Conservation (phyloP, 2,113 vertebrate genomes). For the Isichthys henryi region DNA sequence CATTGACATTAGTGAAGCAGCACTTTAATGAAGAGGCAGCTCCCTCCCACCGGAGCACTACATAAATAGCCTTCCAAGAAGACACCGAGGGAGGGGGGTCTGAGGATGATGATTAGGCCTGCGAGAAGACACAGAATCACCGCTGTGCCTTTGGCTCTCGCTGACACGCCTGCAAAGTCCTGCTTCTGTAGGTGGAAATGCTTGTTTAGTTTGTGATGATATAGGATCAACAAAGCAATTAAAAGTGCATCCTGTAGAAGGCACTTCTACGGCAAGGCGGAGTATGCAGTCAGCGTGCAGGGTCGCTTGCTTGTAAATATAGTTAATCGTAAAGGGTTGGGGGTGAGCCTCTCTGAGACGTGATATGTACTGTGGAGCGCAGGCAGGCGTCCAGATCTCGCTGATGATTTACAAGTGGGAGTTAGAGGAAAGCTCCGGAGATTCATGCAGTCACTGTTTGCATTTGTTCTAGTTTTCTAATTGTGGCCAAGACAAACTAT, state of each 20-base stretch:
- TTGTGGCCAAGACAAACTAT: neutral
- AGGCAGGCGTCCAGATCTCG: neutral
- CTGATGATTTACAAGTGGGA: neutral
- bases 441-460: neutral
- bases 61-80: neutral
- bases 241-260: neutral
- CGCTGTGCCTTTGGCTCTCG: neutral
- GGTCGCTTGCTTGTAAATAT: neutral
- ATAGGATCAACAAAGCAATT: neutral
- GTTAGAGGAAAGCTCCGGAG: neutral
- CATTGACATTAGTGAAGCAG: neutral
- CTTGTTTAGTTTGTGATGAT: neutral
- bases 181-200: neutral
- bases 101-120: neutral
- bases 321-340: neutral
- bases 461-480: neutral
- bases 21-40: neutral
- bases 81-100: neutral
- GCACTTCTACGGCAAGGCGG: neutral
- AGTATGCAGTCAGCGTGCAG: neutral
- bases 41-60: neutral
- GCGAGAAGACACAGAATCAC: neutral
- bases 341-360: neutral
- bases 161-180: neutral
- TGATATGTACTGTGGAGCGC: neutral